Percentiles rank a stretch among this genome's conserved stretches.
Conservation (phyloP, 2,888 invertebrate genomes). For the Syrphus vitripennis region DNA sequence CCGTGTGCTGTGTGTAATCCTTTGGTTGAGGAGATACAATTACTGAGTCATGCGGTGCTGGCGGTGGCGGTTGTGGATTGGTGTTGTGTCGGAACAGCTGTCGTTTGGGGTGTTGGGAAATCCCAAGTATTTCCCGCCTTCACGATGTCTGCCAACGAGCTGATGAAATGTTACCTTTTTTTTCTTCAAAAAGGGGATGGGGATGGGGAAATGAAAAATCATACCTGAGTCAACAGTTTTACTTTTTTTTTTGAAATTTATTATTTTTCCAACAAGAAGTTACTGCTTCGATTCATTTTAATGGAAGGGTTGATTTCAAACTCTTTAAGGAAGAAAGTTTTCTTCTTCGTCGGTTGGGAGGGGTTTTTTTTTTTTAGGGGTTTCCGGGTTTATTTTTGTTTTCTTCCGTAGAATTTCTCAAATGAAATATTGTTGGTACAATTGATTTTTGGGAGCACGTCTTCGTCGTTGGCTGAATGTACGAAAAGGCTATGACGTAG, state of each 20-base stretch:
- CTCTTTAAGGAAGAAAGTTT: not conserved
- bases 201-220: not conserved
- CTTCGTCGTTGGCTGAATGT: not conserved
- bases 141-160: slow-evolving; percentile 25
- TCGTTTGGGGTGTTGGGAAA: slow-evolving; percentile 43
- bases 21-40: slow-evolving; percentile 21
- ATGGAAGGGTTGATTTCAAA: slow-evolving; percentile 8
- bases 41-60: slow-evolving; percentile 58
- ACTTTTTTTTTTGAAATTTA: slow-evolving; percentile 44
- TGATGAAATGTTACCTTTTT: slow-evolving; percentile 35
- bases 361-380: slow-evolving; percentile 13
- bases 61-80: slow-evolving; percentile 4
- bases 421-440: slow-evolving; percentile 61
- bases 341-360: not conserved
- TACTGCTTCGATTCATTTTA: not conserved
- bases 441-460: slow-evolving; percentile 67
- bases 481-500: slow-evolving; percentile 13
- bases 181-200: not conserved
- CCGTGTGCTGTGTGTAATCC: not conserved
- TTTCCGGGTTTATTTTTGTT: slow-evolving; percentile 7
- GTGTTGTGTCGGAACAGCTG: slow-evolving; percentile 46
- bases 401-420: slow-evolving; percentile 8
- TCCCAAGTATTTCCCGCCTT: slow-evolving; percentile 49
- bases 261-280: not conserved
- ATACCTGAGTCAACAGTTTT: slow-evolving; percentile 69